Conservation (phyloP, 2,888 invertebrate species). For the Orthonychiurus folsomi region DNA sequence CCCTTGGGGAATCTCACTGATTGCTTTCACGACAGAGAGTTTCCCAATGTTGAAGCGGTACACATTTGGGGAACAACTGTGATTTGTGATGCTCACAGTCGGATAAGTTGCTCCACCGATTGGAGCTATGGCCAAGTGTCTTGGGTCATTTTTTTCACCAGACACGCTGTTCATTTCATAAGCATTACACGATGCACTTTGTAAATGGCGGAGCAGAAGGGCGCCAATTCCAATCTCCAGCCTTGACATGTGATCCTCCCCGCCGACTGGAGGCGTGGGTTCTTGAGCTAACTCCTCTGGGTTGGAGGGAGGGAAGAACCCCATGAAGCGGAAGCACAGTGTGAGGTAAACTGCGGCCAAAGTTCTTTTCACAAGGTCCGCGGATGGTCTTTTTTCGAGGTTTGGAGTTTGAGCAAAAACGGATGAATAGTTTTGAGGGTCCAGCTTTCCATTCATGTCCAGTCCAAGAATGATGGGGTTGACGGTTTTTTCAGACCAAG, state of each 20-base stretch:
- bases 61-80: constrained; percentile 47
- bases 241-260: constrained; percentile 22
- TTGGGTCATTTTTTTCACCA: constrained; percentile 34
- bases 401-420: constrained; percentile 45
- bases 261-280: constrained; percentile 3
- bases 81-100: constrained; percentile 48
- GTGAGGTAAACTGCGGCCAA: constrained; percentile 45
- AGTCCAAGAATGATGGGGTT: constrained; percentile 19
- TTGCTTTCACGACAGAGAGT: constrained; percentile 41
- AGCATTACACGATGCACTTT: constrained; percentile 48
- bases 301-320: constrained; percentile 28
- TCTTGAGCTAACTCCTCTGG: not conserved
- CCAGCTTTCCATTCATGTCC: constrained; percentile 18
- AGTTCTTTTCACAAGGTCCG: constrained; percentile 44
- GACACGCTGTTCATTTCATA: constrained; percentile 46
- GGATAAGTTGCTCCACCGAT: constrained; percentile 48
- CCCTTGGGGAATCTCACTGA: constrained; percentile 43
- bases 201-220: constrained; percentile 45
- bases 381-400: constrained; percentile 41
- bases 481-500: not conserved
- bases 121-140: constrained; percentile 29
- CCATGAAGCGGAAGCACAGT: constrained; percentile 43
- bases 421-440: constrained; percentile 42
- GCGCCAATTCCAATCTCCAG: constrained; percentile 42
- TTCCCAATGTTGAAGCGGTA: constrained; percentile 44